Conservation (phyloP, 2,113 vertebrate genomes). For the Psittacus erithacus region DNA sequence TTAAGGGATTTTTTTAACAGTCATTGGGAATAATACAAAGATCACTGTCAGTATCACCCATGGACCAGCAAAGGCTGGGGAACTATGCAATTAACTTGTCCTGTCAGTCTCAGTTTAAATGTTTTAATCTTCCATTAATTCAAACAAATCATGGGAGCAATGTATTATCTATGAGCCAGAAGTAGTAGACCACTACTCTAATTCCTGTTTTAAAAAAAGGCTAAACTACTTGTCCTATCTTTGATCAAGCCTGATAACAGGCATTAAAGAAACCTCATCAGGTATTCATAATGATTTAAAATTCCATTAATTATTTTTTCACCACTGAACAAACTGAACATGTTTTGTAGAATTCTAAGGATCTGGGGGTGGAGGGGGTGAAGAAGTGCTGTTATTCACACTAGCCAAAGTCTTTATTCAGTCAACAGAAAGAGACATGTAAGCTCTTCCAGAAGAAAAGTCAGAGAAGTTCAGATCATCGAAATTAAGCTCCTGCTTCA, state of each 20-base stretch:
- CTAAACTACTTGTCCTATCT: not conserved
- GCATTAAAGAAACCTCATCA: not conserved
- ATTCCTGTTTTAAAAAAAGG: not conserved
- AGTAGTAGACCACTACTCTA: not conserved
- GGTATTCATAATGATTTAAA: not conserved
- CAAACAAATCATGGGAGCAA: not conserved
- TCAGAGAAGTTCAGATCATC: constrained; percentile 10
- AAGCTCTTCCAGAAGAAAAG: constrained; percentile 19
- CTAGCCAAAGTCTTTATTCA: not conserved
- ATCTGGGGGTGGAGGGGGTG: not conserved
- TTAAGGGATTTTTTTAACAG: not conserved
- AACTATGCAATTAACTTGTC: not conserved
- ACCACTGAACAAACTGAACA: not conserved
- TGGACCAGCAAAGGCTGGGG: not conserved
- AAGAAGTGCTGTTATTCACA: not conserved
- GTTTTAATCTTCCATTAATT: not conserved
- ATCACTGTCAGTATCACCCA: not conserved
- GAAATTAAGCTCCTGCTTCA: not conserved
- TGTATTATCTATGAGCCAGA: not conserved
- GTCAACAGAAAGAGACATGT: not conserved
- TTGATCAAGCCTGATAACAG: not conserved
- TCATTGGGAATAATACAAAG: not conserved
- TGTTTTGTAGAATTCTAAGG: not conserved
- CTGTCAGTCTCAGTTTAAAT: not conserved
- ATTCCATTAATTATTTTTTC: not conserved